Evolutionary conservation across 2,797 vertebrate species (phyloP).

Genomic region (Euthynnus affinis): DNA sequence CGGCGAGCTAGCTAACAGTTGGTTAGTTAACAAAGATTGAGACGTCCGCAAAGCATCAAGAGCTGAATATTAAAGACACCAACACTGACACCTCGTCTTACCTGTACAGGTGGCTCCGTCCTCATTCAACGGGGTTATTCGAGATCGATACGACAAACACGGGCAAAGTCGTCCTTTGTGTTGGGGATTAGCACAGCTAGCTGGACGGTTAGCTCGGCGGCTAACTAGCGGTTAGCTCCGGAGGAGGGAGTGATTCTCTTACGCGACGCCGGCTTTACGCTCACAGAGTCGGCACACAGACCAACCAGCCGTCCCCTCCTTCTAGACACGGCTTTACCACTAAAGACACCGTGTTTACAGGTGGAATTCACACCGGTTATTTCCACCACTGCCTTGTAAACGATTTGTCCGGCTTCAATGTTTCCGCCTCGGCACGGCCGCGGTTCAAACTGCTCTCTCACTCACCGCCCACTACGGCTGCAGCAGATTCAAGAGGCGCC

Average conservation of each 20-base stretch:
- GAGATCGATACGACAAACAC: constrained; percentile 41
- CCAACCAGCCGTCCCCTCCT: neutral
- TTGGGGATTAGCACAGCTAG: constrained; percentile 71
- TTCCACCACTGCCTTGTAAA: neutral
- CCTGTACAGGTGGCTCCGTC: constrained; percentile 71
- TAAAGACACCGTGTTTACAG: rapidly evolving
- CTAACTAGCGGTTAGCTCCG: constrained; percentile 77
- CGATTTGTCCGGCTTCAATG: constrained; percentile 30
- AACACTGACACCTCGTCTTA: constrained; percentile 65
- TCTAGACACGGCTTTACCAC: no score
- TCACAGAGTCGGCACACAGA: constrained; percentile 41
- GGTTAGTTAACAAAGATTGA: constrained; percentile 65
- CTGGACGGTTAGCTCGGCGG: constrained; percentile 70
- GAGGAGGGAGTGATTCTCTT: constrained; percentile 66
- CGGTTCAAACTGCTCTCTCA: constrained; percentile 80
- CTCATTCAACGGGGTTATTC: constrained; percentile 76
- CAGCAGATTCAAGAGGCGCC: constrained; percentile 86
- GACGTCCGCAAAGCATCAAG: constrained; percentile 23
- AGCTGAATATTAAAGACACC: neutral
- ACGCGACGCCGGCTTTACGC: constrained; percentile 74
- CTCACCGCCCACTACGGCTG: constrained; percentile 80
- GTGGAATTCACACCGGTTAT: neutral
- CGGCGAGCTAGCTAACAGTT: constrained; percentile 69
- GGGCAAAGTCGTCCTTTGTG: constrained; percentile 72
- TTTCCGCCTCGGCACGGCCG: constrained; percentile 78